Evolutionary conservation across 2,888 invertebrate genomes (phyloP).

Genomic region (Apoda limacodes): DNA sequence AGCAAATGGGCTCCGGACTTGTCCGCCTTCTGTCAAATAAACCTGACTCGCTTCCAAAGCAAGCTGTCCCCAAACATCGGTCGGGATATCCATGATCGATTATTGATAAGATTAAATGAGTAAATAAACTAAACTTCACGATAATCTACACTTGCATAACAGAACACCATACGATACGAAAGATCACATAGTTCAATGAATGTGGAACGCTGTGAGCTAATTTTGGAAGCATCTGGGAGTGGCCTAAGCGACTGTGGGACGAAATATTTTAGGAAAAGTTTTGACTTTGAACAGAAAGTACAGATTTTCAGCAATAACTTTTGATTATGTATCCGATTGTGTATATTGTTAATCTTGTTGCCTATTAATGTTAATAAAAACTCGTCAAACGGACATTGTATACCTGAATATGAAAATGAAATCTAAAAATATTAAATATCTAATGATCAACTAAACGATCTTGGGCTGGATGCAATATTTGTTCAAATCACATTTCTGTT

Average conservation of each 20-base stretch:
- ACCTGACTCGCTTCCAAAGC: conserved; percentile 89
- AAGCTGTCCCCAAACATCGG: conserved; percentile 90
- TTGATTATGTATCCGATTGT: too few relatives aligned
- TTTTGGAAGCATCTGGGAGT: conserved; percentile 63
- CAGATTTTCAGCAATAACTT: too few relatives aligned
- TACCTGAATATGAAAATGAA: too few relatives aligned
- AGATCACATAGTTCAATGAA: conserved; percentile 39
- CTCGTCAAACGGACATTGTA: too few relatives aligned
- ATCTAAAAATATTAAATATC: too few relatives aligned
- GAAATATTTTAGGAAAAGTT: conserved; percentile 38
- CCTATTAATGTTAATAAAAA: too few relatives aligned
- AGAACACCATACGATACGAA: neutral
- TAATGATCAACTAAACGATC: too few relatives aligned
- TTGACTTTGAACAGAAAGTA: too few relatives aligned
- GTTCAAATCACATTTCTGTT: too few relatives aligned
- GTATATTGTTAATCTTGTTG: too few relatives aligned
- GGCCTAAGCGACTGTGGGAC: conserved; percentile 26
- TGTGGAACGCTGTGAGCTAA: conserved; percentile 57
- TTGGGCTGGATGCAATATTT: too few relatives aligned
- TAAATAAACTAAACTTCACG: neutral
- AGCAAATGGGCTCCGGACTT: conserved; percentile 83
- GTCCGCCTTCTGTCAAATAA: conserved; percentile 84
- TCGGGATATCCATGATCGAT: conserved; percentile 73
- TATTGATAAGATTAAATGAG: too few relatives aligned
- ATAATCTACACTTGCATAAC: neutral